Percentiles rank a stretch among this genome's conserved stretches.
Conservation (phyloP, 2,797 vertebrate genomes). For the Megalops cyprinoides region DNA sequence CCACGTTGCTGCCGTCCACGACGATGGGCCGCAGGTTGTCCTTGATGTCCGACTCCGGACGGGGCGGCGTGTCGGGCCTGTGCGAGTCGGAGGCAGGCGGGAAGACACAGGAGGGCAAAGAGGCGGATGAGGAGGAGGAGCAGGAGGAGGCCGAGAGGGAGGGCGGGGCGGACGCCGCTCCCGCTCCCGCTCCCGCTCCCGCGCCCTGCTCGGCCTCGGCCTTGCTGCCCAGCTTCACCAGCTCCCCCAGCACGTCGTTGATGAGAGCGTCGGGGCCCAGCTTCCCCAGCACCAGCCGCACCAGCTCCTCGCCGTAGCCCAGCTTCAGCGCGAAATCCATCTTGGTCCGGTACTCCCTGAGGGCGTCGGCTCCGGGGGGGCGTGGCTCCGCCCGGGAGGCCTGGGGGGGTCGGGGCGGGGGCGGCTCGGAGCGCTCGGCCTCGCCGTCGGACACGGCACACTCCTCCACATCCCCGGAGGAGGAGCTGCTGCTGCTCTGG, state of each 20-base stretch:
- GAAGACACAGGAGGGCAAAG: slow-evolving; percentile 67
- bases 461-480: slow-evolving; percentile 87
- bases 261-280: slow-evolving; percentile 91
- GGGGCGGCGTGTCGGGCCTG: slow-evolving; percentile 77
- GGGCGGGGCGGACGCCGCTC: too few species aligned
- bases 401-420: slow-evolving; percentile 43
- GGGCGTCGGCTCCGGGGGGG: slow-evolving; percentile 67
- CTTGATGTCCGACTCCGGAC: slow-evolving; percentile 80
- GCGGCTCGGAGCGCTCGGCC: slow-evolving; percentile 72
- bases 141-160: slow-evolving; percentile 40
- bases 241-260: slow-evolving; percentile 94
- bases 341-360: slow-evolving; percentile 87
- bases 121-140: slow-evolving; percentile 55
- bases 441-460: slow-evolving; percentile 86
- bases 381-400: slow-evolving; percentile 68
- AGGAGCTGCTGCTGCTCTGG: slow-evolving; percentile 71
- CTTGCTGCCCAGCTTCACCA: slow-evolving; percentile 95
- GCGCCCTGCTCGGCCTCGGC: slow-evolving; percentile 78
- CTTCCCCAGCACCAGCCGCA: slow-evolving; percentile 91
- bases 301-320: slow-evolving; percentile 92
- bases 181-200: slow-evolving; percentile 54
- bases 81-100: slow-evolving; percentile 79
- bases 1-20: slow-evolving; percentile 95
- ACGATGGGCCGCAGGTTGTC: slow-evolving; percentile 92
- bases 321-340: slow-evolving; percentile 96